Conservation (phyloP, 2,888 invertebrate species). For the Ichneumoninae sp. region DNA sequence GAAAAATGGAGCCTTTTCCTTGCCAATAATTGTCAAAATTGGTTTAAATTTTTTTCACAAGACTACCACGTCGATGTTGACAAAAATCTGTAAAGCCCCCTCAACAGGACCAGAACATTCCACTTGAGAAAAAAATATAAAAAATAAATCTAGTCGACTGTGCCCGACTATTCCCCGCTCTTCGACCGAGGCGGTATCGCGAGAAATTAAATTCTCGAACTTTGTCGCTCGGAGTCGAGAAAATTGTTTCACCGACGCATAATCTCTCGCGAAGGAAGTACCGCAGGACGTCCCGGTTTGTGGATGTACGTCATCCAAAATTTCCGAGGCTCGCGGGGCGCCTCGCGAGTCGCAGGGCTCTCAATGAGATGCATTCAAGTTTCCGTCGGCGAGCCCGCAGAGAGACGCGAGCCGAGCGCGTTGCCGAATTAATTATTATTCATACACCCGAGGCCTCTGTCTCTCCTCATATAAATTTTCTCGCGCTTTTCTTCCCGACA, state of each 20-base stretch:
- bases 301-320: neutral
- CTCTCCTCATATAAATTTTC: conserved; percentile 11
- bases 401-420: conserved; percentile 7
- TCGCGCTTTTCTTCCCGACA: neutral
- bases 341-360: neutral
- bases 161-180: neutral
- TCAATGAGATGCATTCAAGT: neutral
- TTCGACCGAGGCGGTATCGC: neutral
- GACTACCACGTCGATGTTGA: too few relatives aligned
- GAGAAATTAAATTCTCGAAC: neutral
- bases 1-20: too few relatives aligned
- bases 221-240: neutral
- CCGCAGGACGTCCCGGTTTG: neutral
- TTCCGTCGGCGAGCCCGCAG: neutral
- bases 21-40: too few relatives aligned
- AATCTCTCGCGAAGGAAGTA: neutral
- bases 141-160: neutral
- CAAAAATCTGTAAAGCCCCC: too few relatives aligned
- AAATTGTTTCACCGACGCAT: neutral
- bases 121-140: neutral
- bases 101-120: too few relatives aligned
- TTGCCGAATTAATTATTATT: conserved; percentile 48
- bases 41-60: too few relatives aligned
- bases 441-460: conserved; percentile 19
- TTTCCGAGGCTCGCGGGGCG: neutral